Base-by-base conservation (phyloP, 2,797 vertebrate genomes). In the Sitta carolinensis region DNA sequence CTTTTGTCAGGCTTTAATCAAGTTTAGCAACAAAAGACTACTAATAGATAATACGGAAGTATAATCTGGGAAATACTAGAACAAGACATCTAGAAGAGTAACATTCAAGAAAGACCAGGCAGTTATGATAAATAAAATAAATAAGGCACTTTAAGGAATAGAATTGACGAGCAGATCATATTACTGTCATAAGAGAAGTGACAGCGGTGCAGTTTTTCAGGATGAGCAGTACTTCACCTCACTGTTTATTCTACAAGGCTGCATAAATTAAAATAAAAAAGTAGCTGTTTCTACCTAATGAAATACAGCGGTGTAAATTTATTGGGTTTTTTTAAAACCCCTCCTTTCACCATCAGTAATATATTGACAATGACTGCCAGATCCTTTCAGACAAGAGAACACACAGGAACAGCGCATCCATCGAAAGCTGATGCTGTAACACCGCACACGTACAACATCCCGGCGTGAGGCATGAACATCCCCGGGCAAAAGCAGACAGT, bases 401-500 rank as follows among this genome's bases (percentile, higher is more conserved):
- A 47, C 34, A 42, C 14, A 40, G 7, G 6, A 61, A 19, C 1
- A 19, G 58, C 42, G 26, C 17, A 26, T 11, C 27, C 7, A 2
- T 2, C 2, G 7, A 69, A 34, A 67, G 9, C 26, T 36, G 30
- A n/a, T 43, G 45, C 14, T 25, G 16, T 5, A 14, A 16, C 51
- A 19, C 10, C 16, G 7, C 25, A 42, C 8, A 9, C 1, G 25
- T 0, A 45, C 2, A 63, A 61, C 47, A 50, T 1, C 20, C 17
- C 7, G 1, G 5, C 3, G 16, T 1, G 27, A 34, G 40, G 38
- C 8, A 81, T 32, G 34, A 68, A n/a, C 57, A 84, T n/a, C 70
- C 52, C 69, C 19, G 25, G 51, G 62, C 64, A 47, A 64, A 80
- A 61, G 32, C 8, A 25, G 38, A 15, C 61, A 23, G 2, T 2